These are phyloP conservation scores for Zingel zingel DNA, from an alignment of 2,113 vertebrate species.

Conservation along the genomic window DNA sequence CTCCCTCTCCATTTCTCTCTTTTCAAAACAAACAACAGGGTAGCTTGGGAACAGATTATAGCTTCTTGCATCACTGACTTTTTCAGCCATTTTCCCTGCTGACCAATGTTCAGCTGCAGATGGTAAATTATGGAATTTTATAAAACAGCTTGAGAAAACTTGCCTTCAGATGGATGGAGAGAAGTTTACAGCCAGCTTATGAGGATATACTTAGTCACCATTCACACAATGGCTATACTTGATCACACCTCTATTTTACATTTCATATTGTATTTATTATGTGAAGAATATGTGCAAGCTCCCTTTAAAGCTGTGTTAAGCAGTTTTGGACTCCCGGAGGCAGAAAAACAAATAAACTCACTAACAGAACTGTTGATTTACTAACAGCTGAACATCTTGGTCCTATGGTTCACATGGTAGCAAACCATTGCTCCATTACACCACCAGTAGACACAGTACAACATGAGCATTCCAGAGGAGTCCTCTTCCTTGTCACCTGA, in stretches of 20 bases:
- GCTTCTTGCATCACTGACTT: conserved; percentile 84
- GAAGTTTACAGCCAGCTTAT: conserved; percentile 52
- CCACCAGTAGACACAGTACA: background rate
- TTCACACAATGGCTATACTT: conserved; percentile 29
- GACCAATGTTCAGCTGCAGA: conserved; percentile 80
- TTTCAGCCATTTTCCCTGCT: conserved; percentile 80
- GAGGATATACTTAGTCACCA: conserved; percentile 25
- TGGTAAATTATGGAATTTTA: conserved; percentile 80
- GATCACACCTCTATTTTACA: conserved; percentile 19
- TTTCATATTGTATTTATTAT: conserved; percentile 19
- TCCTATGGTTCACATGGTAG: background rate
- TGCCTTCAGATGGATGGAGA: conserved; percentile 64
- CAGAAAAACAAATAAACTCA: conserved; percentile 9
- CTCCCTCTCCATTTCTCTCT: conserved; percentile 69
- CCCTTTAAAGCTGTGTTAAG: conserved; percentile 2
- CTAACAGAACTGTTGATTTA: background rate
- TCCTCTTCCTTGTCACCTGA: background rate
- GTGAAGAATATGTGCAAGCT: background rate
- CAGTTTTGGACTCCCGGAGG: background rate
- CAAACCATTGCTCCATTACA: background rate
- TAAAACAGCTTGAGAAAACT: conserved; percentile 72
- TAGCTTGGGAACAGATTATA: conserved; percentile 83
- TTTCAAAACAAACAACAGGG: conserved; percentile 81
- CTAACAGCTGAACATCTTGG: background rate
- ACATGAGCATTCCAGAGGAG: background rate